phyloP scores from a whole-genome alignment of 2,888 invertebrate species.

The Nephrotoma appendiculata region DNA sequence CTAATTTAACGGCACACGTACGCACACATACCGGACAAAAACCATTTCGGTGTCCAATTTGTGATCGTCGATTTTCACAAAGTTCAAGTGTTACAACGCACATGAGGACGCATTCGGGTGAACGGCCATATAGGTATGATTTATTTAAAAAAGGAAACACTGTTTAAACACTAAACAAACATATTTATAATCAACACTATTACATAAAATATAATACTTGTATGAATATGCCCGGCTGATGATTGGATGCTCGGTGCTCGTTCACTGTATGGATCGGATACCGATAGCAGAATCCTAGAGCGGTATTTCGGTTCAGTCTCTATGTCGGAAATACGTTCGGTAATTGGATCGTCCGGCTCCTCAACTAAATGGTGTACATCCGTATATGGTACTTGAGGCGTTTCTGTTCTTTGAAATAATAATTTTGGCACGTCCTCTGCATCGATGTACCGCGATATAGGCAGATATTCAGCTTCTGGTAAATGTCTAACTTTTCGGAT shows the following conservation, averaged over 20 bases:
- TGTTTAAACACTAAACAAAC: neutral
- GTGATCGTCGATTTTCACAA: slow-evolving; percentile 93
- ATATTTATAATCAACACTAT: neutral
- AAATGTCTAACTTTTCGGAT: neutral
- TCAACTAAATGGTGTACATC: neutral
- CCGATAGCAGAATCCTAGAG: no score
- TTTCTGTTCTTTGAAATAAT: neutral
- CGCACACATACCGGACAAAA: slow-evolving; percentile 87
- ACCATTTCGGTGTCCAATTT: slow-evolving; percentile 94
- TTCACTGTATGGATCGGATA: no score
- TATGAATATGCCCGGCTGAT: neutral
- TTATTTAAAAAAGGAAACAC: neutral
- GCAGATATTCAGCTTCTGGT: no score
- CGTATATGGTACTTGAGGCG: neutral
- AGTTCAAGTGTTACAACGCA: slow-evolving; percentile 93
- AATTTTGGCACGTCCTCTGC: neutral
- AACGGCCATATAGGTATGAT: slow-evolving; percentile 72
- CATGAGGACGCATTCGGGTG: slow-evolving; percentile 99
- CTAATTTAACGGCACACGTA: slow-evolving; percentile 95
- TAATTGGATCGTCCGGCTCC: neutral
- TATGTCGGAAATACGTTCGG: neutral
- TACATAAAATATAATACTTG: neutral
- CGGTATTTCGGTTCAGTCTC: neutral
- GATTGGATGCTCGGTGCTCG: no score
- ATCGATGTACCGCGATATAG: neutral